phyloP scores from a whole-genome alignment of 2,113 vertebrate genomes.

The Corythornis madagascariensis region DNA sequence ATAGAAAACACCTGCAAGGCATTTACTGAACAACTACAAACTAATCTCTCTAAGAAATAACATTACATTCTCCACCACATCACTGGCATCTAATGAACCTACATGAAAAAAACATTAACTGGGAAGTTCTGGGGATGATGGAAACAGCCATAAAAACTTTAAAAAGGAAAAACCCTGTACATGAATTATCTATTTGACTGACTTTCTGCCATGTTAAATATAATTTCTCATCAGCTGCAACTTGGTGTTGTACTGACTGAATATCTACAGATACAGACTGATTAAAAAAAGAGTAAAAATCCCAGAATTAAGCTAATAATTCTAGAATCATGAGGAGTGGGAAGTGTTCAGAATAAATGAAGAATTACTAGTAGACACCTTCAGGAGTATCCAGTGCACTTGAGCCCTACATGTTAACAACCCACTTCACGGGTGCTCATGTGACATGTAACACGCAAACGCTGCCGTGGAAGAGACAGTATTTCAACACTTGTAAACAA shows the following conservation, averaged over 20 bases:
- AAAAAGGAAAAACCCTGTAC: neutral
- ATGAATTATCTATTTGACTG: neutral
- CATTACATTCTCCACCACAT: neutral
- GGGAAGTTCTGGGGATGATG: neutral
- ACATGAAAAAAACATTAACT: neutral
- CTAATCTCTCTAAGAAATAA: neutral
- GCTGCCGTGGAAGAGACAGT: rapidly evolving
- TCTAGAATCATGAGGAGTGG: neutral
- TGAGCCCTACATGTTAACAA: neutral
- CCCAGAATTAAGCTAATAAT: neutral
- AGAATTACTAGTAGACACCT: neutral
- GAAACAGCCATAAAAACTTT: neutral
- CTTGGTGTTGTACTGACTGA: neutral
- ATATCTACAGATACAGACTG: neutral
- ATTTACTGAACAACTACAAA: neutral
- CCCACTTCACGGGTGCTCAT: neutral
- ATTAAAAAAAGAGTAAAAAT: neutral
- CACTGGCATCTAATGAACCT: neutral
- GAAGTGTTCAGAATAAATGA: neutral
- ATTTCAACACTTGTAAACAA: neutral
- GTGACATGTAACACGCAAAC: rapidly evolving
- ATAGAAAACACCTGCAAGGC: neutral
- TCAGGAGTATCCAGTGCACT: neutral
- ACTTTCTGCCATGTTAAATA: neutral
- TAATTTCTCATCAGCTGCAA: rapidly evolving